A percentile compares a stretch with the other conserved stretches of the same genome.
phyloP scores from a whole-genome alignment of 1,140 invertebrate genomes.

The Conus ventricosus region DNA sequence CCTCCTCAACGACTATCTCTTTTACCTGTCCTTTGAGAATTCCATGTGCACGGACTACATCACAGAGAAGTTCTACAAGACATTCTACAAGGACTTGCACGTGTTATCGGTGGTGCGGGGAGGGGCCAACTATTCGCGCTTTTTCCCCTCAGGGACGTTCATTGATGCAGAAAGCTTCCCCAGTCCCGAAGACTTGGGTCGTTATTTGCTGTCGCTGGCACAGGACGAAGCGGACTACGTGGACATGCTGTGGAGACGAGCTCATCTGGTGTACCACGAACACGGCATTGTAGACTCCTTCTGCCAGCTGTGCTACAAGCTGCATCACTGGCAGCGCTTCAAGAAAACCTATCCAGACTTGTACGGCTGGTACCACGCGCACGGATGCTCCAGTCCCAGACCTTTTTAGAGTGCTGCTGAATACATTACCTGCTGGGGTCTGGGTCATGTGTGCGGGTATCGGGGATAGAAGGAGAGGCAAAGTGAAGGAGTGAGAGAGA shows the following conservation, averaged over 20 bases:
- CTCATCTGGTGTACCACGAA: not conserved
- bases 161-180: slow-evolving; percentile 79
- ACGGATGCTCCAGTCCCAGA: not conserved
- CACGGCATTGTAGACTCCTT: slow-evolving; percentile 1
- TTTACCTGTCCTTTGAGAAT: slow-evolving; percentile 81
- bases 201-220: slow-evolving; percentile 76
- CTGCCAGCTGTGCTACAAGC: slow-evolving; percentile 17
- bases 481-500: no score
- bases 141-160: slow-evolving; percentile 78
- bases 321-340: not conserved
- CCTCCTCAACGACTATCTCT: slow-evolving; percentile 50
- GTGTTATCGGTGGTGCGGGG: slow-evolving; percentile 84
- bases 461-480: no score
- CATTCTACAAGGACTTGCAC: slow-evolving; percentile 39
- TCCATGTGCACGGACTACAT: slow-evolving; percentile 78
- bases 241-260: slow-evolving; percentile 13
- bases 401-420: not conserved
- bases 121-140: slow-evolving; percentile 78
- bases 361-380: not conserved
- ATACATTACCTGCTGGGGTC: not conserved
- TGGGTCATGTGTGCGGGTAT: no score
- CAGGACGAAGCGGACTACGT: slow-evolving; percentile 16
- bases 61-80: slow-evolving; percentile 90
- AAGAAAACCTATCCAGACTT: not conserved
- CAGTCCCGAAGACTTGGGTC: slow-evolving; percentile 75